Conservation (phyloP, 2,888 invertebrate species). For the Eupithecia insigniata region DNA sequence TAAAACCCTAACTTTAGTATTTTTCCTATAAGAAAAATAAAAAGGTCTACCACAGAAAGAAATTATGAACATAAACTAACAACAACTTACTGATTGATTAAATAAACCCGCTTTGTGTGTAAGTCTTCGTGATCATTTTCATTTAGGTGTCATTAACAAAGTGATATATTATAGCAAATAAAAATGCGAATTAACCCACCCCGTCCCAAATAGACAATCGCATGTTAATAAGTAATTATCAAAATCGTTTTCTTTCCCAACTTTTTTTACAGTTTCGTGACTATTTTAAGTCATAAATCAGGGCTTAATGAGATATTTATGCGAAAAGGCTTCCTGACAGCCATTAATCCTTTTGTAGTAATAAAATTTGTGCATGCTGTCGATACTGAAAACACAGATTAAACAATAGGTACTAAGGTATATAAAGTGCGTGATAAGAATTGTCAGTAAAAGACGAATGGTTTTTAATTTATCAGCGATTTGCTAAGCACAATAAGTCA, state of each 20-base stretch:
- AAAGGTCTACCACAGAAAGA: background rate
- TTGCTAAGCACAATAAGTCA: constrained; percentile 16
- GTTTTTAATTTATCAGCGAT: constrained; percentile 29
- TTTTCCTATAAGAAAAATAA: background rate
- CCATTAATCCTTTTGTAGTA: constrained; percentile 76
- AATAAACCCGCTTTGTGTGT: constrained; percentile 44
- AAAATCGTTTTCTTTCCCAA: constrained; percentile 72
- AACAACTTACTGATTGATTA: constrained; percentile 19
- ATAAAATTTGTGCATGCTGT: constrained; percentile 64
- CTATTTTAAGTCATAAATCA: constrained; percentile 79
- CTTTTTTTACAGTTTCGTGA: constrained; percentile 80
- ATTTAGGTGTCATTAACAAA: constrained; percentile 79
- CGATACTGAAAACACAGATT: constrained; percentile 53
- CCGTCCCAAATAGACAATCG: constrained; percentile 79
- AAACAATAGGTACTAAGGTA: background rate
- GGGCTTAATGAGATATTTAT: constrained; percentile 82
- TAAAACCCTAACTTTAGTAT: background rate
- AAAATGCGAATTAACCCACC: constrained; percentile 73
- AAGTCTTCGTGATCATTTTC: constrained; percentile 74
- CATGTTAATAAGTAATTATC: constrained; percentile 83
- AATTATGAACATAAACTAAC: background rate
- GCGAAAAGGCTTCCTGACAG: constrained; percentile 74
- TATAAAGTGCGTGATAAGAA: constrained; percentile 37
- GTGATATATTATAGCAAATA: constrained; percentile 78
- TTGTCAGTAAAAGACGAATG: constrained; percentile 26